phyloP scores from a whole-genome alignment of 2,113 vertebrate species.

The Andinoacara biseriatus region DNA sequence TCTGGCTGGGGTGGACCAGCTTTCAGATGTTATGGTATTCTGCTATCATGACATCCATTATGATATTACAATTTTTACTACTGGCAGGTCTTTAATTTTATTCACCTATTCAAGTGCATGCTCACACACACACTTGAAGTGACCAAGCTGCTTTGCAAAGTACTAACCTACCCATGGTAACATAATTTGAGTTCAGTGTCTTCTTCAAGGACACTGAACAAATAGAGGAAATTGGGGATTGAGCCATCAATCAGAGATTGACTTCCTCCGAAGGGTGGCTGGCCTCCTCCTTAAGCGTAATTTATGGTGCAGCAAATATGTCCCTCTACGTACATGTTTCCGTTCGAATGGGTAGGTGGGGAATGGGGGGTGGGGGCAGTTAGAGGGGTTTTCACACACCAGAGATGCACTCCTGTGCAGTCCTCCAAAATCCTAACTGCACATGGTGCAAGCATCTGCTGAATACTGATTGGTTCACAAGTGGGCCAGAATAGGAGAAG shows the following conservation, averaged over 20 bases:
- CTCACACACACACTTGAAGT: not conserved
- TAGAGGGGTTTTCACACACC: too few relatives aligned
- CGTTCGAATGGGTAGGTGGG: too few relatives aligned
- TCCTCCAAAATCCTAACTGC: too few relatives aligned
- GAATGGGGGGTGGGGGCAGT: too few relatives aligned
- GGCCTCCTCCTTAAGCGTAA: too few relatives aligned
- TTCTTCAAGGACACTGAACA: not conserved
- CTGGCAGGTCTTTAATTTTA: not conserved
- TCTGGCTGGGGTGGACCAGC: not conserved
- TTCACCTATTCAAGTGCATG: not conserved
- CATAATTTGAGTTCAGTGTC: not conserved
- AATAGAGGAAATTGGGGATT: not conserved
- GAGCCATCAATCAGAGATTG: not conserved
- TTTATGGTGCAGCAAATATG: too few relatives aligned
- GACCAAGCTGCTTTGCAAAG: not conserved
- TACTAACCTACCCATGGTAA: not conserved
- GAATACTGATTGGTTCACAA: too few relatives aligned
- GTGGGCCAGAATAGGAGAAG: too few relatives aligned
- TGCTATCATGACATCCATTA: not conserved
- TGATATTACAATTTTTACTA: not conserved
- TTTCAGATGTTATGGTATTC: not conserved
- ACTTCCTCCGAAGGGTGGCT: not conserved
- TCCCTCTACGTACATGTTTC: too few relatives aligned
- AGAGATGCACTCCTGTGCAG: too few relatives aligned
- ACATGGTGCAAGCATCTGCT: too few relatives aligned